Evolutionary conservation across 1,140 invertebrate genomes (phyloP).

Genomic region (Oreohelix idahoensis): DNA sequence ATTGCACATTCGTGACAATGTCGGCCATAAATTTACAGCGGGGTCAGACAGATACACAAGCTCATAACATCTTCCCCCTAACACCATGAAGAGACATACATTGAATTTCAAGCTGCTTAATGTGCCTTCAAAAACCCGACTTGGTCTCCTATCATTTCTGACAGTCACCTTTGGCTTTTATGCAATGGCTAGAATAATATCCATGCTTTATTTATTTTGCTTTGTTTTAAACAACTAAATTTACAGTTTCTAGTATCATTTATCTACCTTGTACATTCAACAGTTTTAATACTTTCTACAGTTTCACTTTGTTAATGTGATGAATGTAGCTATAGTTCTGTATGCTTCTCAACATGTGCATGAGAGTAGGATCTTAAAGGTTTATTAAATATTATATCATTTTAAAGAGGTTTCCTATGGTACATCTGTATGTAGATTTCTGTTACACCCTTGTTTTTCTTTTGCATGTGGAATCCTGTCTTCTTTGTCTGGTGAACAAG

Average conservation of each 20-base stretch:
- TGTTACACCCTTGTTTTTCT: too few species aligned
- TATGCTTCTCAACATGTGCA: constrained; percentile 1
- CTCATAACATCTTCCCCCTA: too few species aligned
- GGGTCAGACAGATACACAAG: too few species aligned
- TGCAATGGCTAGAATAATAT: constrained; percentile 5
- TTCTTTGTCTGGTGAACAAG: too few species aligned
- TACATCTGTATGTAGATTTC: too few species aligned
- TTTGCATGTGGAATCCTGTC: too few species aligned
- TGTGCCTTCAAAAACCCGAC: not conserved
- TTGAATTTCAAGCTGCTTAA: too few species aligned
- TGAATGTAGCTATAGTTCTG: constrained; percentile 10
- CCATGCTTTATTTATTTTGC: not conserved
- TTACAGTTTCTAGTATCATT: constrained; percentile 5
- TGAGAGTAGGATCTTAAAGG: constrained; percentile 11
- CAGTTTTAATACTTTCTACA: not conserved
- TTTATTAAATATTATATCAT: constrained; percentile 8
- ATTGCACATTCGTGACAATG: too few species aligned
- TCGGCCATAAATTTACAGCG: too few species aligned
- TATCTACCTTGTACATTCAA: not conserved
- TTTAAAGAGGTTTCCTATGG: too few species aligned
- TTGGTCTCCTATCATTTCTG: not conserved
- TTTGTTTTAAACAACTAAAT: not conserved
- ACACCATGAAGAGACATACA: too few species aligned
- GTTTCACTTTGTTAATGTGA: not conserved
- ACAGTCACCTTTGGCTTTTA: not conserved